phyloP scores from a whole-genome alignment of 2,113 vertebrate species.

The Entomyzon cyanotis region DNA sequence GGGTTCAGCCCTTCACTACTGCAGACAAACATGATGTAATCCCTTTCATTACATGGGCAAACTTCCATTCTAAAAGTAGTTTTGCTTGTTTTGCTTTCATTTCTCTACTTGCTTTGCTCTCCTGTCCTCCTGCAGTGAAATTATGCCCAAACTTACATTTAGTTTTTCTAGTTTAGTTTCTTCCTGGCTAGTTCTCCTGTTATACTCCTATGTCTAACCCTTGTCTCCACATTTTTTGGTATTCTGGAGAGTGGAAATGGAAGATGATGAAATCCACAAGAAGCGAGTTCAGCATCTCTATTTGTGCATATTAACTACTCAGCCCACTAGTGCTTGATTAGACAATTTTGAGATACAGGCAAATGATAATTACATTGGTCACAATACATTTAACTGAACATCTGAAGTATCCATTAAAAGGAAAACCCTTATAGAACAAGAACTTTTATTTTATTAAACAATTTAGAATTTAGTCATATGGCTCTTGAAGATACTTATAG shows the following conservation, averaged over 20 bases:
- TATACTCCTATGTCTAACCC: background rate
- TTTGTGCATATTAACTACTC: background rate
- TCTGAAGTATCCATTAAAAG: slow-evolving; percentile 45
- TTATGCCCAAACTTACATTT: background rate
- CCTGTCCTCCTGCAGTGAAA: background rate
- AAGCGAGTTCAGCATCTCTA: background rate
- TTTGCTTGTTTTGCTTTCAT: slow-evolving; percentile 3
- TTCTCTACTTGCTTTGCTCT: background rate
- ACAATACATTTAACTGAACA: slow-evolving; percentile 39
- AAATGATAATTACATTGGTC: slow-evolving; percentile 21
- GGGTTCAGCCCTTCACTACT: slow-evolving; percentile 8
- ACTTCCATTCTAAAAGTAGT: slow-evolving; percentile 25
- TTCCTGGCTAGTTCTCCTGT: background rate
- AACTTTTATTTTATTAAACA: slow-evolving; percentile 47
- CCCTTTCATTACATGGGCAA: slow-evolving; percentile 17
- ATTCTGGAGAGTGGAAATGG: background rate
- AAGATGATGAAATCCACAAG: background rate
- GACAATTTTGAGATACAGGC: background rate
- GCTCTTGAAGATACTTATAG: slow-evolving; percentile 28
- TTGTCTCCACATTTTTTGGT: background rate
- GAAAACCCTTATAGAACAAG: slow-evolving; percentile 4
- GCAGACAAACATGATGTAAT: slow-evolving; percentile 47
- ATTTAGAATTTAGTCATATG: background rate
- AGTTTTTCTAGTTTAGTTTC: background rate
- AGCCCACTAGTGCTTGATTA: slow-evolving; percentile 19